phyloP scores from a whole-genome alignment of 2,797 vertebrate genomes.

The Discoglossus pictus region DNA sequence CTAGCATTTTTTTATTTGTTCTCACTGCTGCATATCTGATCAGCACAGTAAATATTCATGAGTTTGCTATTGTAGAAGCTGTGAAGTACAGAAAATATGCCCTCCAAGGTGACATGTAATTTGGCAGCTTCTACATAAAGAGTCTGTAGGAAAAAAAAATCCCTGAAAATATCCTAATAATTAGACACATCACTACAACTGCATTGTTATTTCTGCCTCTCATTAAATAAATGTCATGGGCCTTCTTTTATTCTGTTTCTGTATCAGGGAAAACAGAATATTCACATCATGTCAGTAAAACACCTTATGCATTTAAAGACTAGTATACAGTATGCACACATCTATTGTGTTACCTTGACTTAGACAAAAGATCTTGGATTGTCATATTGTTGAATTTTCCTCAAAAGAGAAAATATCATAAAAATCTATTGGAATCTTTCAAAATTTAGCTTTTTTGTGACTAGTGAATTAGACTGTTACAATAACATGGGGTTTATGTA shows the following conservation, averaged over 20 bases:
- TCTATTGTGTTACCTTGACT: too few species aligned
- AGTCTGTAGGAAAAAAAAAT: slow-evolving; percentile 56
- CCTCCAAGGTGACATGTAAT: slow-evolving; percentile 59
- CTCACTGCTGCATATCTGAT: slow-evolving; percentile 62
- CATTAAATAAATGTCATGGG: slow-evolving; percentile 53
- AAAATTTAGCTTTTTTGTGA: too few species aligned
- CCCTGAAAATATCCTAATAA: slow-evolving; percentile 55
- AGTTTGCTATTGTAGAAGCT: slow-evolving; percentile 62
- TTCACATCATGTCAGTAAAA: slow-evolving; percentile 35
- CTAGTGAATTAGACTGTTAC: too few species aligned
- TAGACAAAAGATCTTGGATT: too few species aligned
- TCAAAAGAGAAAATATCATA: too few species aligned
- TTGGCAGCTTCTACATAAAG: slow-evolving; percentile 54
- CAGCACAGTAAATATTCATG: slow-evolving; percentile 70
- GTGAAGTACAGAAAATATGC: slow-evolving; percentile 59
- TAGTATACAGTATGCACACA: slow-evolving; percentile 15
- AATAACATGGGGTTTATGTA: too few species aligned
- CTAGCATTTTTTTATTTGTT: slow-evolving; percentile 63
- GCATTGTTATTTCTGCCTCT: slow-evolving; percentile 51
- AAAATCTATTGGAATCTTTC: too few species aligned
- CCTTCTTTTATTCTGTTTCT: slow-evolving; percentile 39
- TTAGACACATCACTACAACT: slow-evolving; percentile 52
- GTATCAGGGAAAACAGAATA: slow-evolving; percentile 35
- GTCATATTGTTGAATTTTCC: too few species aligned
- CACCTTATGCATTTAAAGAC: slow-evolving; percentile 19